These are phyloP conservation scores for Nymphalis io DNA, from an alignment of 1,140 invertebrate species.

Conservation along the genomic window DNA sequence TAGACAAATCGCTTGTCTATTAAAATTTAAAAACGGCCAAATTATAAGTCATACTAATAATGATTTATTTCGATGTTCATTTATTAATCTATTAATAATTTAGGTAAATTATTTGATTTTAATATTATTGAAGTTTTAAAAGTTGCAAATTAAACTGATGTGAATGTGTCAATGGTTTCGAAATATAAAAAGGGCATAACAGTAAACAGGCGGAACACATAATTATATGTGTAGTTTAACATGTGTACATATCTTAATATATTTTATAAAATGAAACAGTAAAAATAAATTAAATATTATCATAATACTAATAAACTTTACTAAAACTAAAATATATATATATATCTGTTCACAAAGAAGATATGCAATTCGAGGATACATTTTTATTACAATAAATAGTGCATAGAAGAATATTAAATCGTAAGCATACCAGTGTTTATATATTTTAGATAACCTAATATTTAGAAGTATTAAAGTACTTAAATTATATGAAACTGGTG, in stretches of 20 bases:
- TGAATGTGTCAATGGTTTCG: neutral
- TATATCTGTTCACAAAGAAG: neutral
- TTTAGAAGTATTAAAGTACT: too few relatives aligned
- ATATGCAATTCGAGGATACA: neutral
- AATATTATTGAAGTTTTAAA: too few relatives aligned
- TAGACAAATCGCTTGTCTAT: conserved; percentile 12
- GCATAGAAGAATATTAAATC: neutral
- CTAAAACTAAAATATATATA: neutral
- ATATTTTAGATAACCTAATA: neutral
- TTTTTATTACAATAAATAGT: conserved; percentile 4
- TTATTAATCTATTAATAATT: neutral
- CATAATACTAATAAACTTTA: neutral
- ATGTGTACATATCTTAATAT: too few relatives aligned
- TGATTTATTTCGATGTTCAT: conserved; percentile 1
- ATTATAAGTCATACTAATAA: conserved; percentile 36
- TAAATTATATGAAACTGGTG: too few relatives aligned
- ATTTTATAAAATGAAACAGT: neutral
- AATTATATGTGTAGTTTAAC: neutral
- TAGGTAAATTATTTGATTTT: too few relatives aligned
- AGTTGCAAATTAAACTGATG: too few relatives aligned
- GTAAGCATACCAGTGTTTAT: neutral
- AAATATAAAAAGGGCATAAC: neutral
- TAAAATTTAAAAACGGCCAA: conserved; percentile 32
- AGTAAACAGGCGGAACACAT: neutral
- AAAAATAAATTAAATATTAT: conserved; percentile 18